phyloP scores from a whole-genome alignment of 2,888 invertebrate genomes.

The Ophion ellenae region DNA sequence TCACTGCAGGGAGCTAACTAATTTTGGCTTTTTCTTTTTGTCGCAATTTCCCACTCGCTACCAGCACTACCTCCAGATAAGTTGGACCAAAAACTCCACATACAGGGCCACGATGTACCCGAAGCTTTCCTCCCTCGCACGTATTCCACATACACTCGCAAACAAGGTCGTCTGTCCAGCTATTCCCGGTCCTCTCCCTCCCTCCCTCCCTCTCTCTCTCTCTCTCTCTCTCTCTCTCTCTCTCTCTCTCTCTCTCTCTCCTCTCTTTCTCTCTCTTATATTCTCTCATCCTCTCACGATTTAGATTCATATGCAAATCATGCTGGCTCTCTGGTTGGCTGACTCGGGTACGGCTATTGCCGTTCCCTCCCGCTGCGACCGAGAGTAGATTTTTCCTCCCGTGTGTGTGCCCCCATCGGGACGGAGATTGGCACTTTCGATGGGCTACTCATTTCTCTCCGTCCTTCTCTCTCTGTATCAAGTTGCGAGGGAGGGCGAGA shows the following conservation, averaged over 20 bases:
- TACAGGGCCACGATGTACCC: conserved; percentile 16
- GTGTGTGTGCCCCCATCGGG: conserved; percentile 65
- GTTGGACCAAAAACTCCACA: conserved; percentile 56
- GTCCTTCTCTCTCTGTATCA: conserved; percentile 39
- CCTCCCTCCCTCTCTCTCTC: background rate
- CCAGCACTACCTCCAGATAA: conserved; percentile 32
- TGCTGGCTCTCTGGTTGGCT: conserved; percentile 53
- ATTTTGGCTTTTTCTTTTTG: conserved; percentile 63
- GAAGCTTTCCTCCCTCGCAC: conserved; percentile 46
- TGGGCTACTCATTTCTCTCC: conserved; percentile 65
- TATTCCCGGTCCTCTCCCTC: conserved; percentile 28
- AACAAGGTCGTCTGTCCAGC: conserved; percentile 50
- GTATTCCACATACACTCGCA: conserved; percentile 26
- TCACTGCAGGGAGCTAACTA: conserved; percentile 58
- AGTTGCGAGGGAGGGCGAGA: conserved; percentile 10
- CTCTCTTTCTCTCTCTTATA: background rate
- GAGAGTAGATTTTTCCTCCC: conserved; percentile 72
- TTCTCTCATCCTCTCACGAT: conserved; percentile 60
- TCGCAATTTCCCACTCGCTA: conserved; percentile 52
- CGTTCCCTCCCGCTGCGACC: conserved; percentile 30
- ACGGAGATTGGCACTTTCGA: conserved; percentile 77
- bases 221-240: background rate
- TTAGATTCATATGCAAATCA: conserved; percentile 80
- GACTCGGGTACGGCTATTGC: conserved; percentile 44
- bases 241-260: background rate